A percentile compares a stretch with the other conserved stretches of the same genome.
Conservation (phyloP, 2,797 vertebrate species). For the Lutjanus argentimaculatus region DNA sequence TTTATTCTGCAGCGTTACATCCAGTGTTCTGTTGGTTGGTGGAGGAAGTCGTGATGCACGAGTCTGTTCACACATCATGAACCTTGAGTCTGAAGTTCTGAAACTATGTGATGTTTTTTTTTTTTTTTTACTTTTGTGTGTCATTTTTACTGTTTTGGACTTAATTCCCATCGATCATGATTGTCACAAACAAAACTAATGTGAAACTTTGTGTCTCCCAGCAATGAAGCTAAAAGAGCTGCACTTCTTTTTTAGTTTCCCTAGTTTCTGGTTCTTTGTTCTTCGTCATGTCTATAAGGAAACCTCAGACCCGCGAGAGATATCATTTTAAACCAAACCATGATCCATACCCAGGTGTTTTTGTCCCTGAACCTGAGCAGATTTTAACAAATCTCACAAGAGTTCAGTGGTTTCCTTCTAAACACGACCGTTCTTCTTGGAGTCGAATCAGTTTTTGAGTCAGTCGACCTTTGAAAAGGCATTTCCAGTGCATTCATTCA, state of each 20-base stretch:
- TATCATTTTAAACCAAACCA: too few species aligned
- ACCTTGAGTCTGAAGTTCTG: neutral
- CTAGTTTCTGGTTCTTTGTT: too few species aligned
- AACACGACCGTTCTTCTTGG: neutral
- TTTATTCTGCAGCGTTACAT: slow-evolving; percentile 12
- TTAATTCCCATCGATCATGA: neutral
- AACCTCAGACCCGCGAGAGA: too few species aligned
- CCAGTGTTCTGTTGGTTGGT: slow-evolving; percentile 11
- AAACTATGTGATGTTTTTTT: neutral
- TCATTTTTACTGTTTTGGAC: neutral
- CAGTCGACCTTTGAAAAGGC: neutral
- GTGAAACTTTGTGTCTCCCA: too few species aligned
- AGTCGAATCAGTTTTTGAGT: neutral
- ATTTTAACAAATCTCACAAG: too few species aligned
- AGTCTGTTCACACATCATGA: neutral
- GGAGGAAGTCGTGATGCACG: neutral
- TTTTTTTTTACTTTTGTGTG: neutral
- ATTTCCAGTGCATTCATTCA: neutral
- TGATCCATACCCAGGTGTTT: too few species aligned
- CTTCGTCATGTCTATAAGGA: too few species aligned
- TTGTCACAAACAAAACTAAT: neutral
- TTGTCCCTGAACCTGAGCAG: too few species aligned
- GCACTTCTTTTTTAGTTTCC: too few species aligned
- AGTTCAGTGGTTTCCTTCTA: too few species aligned
- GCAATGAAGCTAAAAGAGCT: too few species aligned